Evolutionary conservation across 2,113 vertebrate species (phyloP).

Genomic region (Camelus bactrianus): DNA sequence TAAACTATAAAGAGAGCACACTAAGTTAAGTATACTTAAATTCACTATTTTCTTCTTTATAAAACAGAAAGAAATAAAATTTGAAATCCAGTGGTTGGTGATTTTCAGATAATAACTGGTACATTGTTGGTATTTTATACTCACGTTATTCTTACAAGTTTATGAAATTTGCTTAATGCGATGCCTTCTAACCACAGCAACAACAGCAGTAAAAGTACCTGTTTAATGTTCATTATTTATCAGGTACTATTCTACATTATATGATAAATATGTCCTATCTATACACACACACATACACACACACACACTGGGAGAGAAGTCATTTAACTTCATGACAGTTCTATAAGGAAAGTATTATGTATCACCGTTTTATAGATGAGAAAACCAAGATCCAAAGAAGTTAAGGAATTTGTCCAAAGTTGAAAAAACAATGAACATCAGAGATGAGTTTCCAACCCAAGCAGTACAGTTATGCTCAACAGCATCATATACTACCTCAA

Average conservation of each 20-base stretch:
- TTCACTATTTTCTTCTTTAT: neutral
- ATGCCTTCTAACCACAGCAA: neutral
- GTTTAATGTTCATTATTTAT: neutral
- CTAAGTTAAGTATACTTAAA: conserved; percentile 62
- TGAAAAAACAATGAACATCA: conserved; percentile 27
- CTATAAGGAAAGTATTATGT: neutral
- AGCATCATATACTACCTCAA: neutral
- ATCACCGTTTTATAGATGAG: neutral
- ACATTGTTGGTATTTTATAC: conserved; percentile 19
- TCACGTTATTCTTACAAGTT: neutral
- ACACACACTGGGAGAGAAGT: neutral
- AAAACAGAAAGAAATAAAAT: conserved; percentile 45
- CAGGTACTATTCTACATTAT: neutral
- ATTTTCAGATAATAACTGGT: conserved; percentile 13
- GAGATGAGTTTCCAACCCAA: neutral
- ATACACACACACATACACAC: neutral
- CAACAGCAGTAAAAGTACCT: neutral
- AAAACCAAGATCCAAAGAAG: neutral
- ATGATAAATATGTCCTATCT: neutral
- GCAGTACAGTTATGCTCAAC: neutral
- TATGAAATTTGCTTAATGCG: conserved; percentile 17
- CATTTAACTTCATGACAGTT: neutral
- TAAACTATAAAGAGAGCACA: conserved; percentile 90
- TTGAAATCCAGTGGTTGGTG: neutral
- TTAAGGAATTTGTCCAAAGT: neutral